Evolutionary conservation across 2,797 vertebrate genomes (phyloP).

Genomic region (Tapirus indicus): DNA sequence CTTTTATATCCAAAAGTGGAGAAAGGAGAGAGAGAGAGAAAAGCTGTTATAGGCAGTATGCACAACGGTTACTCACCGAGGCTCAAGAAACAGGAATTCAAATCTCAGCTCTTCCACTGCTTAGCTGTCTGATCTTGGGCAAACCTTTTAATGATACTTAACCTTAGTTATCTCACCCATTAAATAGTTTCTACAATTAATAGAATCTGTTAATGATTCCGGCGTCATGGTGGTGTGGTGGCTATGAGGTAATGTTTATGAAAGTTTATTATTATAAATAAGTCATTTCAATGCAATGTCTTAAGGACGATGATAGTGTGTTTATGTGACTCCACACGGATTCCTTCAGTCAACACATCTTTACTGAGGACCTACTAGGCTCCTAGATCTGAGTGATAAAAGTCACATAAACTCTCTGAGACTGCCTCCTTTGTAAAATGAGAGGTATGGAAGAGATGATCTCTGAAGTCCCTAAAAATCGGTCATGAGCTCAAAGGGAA

Average conservation of each 20-base stretch:
- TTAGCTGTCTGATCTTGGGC: neutral
- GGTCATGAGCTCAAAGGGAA: neutral
- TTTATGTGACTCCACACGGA: neutral
- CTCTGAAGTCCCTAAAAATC: neutral
- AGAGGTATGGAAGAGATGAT: neutral
- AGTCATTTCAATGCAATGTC: neutral
- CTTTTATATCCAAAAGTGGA: neutral
- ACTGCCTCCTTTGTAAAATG: neutral
- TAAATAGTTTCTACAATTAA: neutral
- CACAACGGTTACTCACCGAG: neutral
- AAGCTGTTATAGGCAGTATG: neutral
- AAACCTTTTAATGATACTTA: neutral
- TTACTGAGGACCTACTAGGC: neutral
- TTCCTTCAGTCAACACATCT: neutral
- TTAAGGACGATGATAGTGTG: neutral
- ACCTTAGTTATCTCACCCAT: neutral
- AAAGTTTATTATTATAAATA: neutral
- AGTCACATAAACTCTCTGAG: neutral
- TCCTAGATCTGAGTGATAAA: neutral
- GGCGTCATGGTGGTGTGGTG: neutral
- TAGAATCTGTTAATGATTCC: neutral
- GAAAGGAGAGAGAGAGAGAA: neutral
- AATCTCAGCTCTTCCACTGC: neutral
- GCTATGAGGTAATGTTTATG: neutral
- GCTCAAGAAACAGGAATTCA: neutral